These are phyloP conservation scores for Plectropomus leopardus DNA, from an alignment of 2,113 vertebrate species.

Conservation along the genomic window DNA sequence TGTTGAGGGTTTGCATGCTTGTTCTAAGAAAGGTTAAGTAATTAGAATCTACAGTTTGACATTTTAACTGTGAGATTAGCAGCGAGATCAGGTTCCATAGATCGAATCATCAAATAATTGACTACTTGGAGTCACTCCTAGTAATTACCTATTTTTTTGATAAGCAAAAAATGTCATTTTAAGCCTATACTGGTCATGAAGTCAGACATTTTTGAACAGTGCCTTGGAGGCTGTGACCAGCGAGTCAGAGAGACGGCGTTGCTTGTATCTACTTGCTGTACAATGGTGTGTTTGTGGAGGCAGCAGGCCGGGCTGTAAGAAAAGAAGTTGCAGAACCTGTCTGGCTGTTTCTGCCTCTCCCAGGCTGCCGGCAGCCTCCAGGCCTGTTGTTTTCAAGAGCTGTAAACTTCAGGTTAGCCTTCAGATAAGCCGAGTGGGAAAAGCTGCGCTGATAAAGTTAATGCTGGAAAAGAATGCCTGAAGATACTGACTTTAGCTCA, in stretches of 20 bases:
- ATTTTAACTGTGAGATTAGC: no score
- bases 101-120: no score
- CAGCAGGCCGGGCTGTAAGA: constrained; percentile 33
- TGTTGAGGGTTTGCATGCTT: not conserved
- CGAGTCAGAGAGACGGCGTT: not conserved
- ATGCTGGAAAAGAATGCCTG: not conserved
- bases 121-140: no score
- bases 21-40: no score
- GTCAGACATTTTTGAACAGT: not conserved
- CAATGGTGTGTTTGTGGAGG: constrained; percentile 66
- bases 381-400: constrained; percentile 14
- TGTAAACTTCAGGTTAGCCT: constrained; percentile 31
- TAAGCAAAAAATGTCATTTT: not conserved
- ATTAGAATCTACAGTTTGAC: not conserved
- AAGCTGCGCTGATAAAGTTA: not conserved
- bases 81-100: no score
- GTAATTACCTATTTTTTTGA: not conserved
- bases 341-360: constrained; percentile 15
- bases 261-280: constrained; percentile 37
- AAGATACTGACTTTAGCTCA: not conserved
- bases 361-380: not conserved
- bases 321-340: constrained; percentile 72
- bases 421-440: constrained; percentile 22
- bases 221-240: not conserved
- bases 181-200: not conserved